Evolutionary conservation across 2,113 vertebrate species (phyloP).

Genomic region (Planiliza haematocheilus): DNA sequence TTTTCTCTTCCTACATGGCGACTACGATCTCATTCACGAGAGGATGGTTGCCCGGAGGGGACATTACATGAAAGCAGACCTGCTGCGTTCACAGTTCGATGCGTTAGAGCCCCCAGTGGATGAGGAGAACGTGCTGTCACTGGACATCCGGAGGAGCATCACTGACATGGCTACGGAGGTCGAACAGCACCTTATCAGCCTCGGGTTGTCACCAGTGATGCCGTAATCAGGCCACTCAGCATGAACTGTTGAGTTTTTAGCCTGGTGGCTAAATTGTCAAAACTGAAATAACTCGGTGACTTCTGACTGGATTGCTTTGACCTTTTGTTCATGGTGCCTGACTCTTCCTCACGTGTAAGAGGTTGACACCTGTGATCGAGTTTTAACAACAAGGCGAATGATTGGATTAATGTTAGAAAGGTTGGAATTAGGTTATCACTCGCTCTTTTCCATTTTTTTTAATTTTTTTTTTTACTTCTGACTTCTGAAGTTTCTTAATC

Average conservation of each 20-base stretch:
- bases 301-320: not conserved
- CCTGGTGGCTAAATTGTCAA: not conserved
- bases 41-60: slow-evolving; percentile 84
- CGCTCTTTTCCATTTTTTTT: too few relatives aligned
- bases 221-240: not conserved
- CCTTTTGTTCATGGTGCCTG: not conserved
- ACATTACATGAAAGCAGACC: slow-evolving; percentile 88
- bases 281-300: not conserved
- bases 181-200: slow-evolving; percentile 59
- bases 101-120: slow-evolving; percentile 85
- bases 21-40: slow-evolving; percentile 82
- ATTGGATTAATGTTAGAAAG: too few relatives aligned
- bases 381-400: not conserved
- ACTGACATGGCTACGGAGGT: slow-evolving; percentile 82
- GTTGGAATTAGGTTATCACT: too few relatives aligned
- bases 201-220: slow-evolving; percentile 4
- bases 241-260: not conserved
- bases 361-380: not conserved
- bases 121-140: slow-evolving; percentile 83
- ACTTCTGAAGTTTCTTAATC: too few relatives aligned
- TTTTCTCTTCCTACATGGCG: slow-evolving; percentile 87
- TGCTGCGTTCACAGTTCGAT: slow-evolving; percentile 90
- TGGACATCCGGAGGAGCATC: slow-evolving; percentile 82
- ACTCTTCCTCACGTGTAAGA: not conserved
- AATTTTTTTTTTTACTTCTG: too few relatives aligned